Evolutionary conservation across 2,113 vertebrate genomes (phyloP).

Genomic region (Mesocricetus auratus): DNA sequence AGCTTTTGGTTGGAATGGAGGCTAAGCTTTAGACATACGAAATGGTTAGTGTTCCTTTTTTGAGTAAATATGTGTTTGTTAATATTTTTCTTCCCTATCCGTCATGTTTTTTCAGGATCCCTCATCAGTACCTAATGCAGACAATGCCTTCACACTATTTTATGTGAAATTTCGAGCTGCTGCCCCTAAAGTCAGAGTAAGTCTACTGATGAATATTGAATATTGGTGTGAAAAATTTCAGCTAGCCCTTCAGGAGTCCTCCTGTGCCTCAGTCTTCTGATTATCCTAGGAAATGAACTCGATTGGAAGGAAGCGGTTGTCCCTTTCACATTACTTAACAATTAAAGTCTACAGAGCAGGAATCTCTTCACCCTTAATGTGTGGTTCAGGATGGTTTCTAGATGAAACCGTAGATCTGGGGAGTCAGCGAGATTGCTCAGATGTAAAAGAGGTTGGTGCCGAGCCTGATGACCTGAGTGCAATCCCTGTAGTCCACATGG

Average conservation of each 20-base stretch:
- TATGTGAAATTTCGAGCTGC: slow-evolving; percentile 98
- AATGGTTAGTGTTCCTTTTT: neutral
- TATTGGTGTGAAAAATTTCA: slow-evolving; percentile 39
- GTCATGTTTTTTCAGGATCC: slow-evolving; percentile 90
- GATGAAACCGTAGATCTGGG: neutral
- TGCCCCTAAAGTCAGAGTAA: slow-evolving; percentile 98
- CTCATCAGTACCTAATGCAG: slow-evolving; percentile 91
- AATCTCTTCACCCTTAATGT: neutral
- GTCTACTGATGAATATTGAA: slow-evolving; percentile 73
- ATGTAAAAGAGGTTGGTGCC: neutral
- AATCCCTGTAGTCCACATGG: neutral
- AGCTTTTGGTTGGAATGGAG: slow-evolving; percentile 44
- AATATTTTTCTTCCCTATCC: slow-evolving; percentile 34
- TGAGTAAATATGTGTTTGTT: slow-evolving; percentile 62
- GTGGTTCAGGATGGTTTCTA: neutral
- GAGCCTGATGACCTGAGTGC: neutral
- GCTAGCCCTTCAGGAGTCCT: neutral
- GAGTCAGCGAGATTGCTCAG: neutral
- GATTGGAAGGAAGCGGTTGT: neutral
- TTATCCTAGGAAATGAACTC: slow-evolving; percentile 11
- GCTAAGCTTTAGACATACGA: neutral
- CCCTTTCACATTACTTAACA: neutral
- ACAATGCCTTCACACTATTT: slow-evolving; percentile 98
- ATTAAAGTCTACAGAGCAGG: neutral
- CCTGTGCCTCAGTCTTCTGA: neutral